Percentiles rank a stretch among this genome's conserved stretches.
phyloP scores from a whole-genome alignment of 2,888 invertebrate species.

The Chydorus sphaericus region DNA sequence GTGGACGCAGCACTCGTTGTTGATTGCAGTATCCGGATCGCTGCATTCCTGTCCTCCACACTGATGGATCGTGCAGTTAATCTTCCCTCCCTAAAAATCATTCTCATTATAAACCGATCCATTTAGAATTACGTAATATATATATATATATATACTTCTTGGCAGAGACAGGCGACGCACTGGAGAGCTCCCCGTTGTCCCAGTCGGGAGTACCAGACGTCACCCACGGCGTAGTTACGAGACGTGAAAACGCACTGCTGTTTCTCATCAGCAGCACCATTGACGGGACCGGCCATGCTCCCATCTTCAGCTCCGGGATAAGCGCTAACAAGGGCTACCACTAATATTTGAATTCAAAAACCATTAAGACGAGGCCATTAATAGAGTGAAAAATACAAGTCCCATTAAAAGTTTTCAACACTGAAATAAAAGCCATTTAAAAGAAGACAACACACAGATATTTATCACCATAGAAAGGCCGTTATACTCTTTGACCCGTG shows the following conservation, averaged over 20 bases:
- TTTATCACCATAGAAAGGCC: too few relatives aligned
- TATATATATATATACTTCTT: slow-evolving; percentile 11
- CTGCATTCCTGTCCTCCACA: slow-evolving; percentile 12
- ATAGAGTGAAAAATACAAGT: too few relatives aligned
- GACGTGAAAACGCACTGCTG: slow-evolving; percentile 13
- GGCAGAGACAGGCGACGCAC: slow-evolving; percentile 15
- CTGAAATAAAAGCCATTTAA: too few relatives aligned
- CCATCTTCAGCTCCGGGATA: too few relatives aligned
- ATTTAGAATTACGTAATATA: too few relatives aligned
- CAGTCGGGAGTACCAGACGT: slow-evolving; percentile 15
- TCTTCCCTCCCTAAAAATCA: slow-evolving; percentile 13
- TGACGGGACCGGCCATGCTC: background rate
- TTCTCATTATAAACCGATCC: too few relatives aligned
- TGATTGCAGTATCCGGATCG: slow-evolving; percentile 3
- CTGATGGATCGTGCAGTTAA: slow-evolving; percentile 15
- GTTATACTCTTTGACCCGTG: too few relatives aligned
- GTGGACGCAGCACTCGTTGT: slow-evolving; percentile 14
- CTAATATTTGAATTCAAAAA: too few relatives aligned
- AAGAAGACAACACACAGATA: too few relatives aligned
- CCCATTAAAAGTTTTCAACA: too few relatives aligned
- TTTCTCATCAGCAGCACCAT: background rate
- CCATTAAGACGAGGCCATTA: too few relatives aligned
- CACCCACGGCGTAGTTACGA: slow-evolving; percentile 13
- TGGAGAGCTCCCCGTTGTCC: slow-evolving; percentile 15
- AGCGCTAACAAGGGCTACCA: too few relatives aligned